Conservation (phyloP, 2,113 vertebrate species). For the Calypte anna region DNA sequence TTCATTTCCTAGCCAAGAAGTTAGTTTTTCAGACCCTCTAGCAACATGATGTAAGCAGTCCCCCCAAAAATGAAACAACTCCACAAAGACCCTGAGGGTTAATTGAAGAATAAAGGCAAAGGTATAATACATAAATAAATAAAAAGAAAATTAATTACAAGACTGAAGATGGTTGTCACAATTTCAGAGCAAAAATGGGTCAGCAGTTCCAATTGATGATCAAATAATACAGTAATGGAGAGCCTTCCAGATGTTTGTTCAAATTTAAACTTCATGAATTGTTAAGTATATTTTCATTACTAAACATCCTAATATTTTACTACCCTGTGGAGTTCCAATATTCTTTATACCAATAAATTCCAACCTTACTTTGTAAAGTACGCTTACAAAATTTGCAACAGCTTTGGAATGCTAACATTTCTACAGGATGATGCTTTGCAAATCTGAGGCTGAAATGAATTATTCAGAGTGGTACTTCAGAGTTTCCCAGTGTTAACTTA, state of each 20-base stretch:
- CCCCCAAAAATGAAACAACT: neutral
- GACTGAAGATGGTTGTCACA: neutral
- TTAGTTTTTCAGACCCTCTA: conserved; percentile 7
- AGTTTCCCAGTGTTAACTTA: neutral
- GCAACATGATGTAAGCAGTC: neutral
- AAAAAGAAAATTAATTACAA: neutral
- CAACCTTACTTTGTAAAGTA: neutral
- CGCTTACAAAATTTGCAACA: neutral
- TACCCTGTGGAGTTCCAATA: neutral
- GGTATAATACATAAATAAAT: neutral
- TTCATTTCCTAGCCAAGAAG: neutral
- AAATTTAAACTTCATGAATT: neutral
- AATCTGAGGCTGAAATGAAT: neutral
- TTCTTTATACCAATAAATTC: neutral
- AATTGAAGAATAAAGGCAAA: neutral
- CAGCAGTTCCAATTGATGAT: neutral
- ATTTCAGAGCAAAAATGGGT: conserved; percentile 16
- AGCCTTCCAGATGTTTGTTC: neutral
- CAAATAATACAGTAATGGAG: neutral
- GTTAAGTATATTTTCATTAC: neutral
- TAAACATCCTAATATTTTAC: neutral
- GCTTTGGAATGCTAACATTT: neutral
- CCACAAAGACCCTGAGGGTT: neutral
- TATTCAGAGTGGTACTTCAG: neutral
- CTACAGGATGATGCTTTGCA: neutral